Evolutionary conservation across 1,140 invertebrate genomes (phyloP).

Genomic region (Bombyx mandarina): DNA sequence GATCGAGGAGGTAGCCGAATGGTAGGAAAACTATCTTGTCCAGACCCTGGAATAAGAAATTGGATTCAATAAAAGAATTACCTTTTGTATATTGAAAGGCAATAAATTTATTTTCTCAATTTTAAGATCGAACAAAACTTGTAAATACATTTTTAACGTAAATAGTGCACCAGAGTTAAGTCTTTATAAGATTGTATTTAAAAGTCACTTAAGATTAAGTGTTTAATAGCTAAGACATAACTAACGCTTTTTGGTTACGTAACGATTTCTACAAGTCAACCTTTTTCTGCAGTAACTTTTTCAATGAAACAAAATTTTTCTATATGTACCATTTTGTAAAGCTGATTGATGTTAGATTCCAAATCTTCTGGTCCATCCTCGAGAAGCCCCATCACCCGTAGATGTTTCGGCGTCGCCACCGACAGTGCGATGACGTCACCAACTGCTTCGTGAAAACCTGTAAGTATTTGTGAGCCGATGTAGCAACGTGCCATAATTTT

Average conservation of each 20-base stretch:
- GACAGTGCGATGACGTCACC: conserved; percentile 90
- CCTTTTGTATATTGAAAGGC: neutral
- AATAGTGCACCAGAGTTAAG: too few species aligned
- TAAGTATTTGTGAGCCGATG: conserved; percentile 5
- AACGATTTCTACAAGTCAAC: too few species aligned
- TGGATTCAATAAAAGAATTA: neutral
- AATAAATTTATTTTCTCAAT: too few species aligned
- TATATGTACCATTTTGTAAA: conserved; percentile 74
- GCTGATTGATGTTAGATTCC: conserved; percentile 83
- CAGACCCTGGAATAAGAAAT: conserved; percentile 72
- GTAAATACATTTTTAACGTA: too few species aligned
- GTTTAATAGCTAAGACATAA: too few species aligned
- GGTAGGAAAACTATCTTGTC: conserved; percentile 93
- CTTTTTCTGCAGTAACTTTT: too few species aligned
- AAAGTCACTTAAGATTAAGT: too few species aligned
- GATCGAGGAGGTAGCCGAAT: conserved; percentile 88
- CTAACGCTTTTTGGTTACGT: too few species aligned
- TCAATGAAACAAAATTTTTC: neutral
- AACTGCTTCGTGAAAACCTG: conserved; percentile 92
- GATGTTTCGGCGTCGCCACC: conserved; percentile 83
- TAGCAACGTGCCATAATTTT: neutral
- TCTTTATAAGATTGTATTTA: too few species aligned
- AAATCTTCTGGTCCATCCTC: conserved; percentile 73
- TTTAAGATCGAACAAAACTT: too few species aligned
- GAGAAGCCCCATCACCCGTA: conserved; percentile 82